Evolutionary conservation across 2,888 invertebrate species (phyloP).

Genomic region (Lordiphosa andalusiaca): DNA sequence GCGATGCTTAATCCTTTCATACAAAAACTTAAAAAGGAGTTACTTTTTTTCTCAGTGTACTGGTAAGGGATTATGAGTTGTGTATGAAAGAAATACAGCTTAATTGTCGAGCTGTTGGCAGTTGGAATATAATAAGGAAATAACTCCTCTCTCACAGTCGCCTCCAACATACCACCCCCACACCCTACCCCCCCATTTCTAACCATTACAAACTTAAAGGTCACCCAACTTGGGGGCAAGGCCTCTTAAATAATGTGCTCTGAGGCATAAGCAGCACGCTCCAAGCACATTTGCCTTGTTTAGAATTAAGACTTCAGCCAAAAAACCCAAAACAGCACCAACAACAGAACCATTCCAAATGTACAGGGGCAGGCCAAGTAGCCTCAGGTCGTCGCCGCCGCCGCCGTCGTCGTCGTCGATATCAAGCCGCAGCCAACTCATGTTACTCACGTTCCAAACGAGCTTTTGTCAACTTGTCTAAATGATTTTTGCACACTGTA

Average conservation of each 20-base stretch:
- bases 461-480: conserved; percentile 79
- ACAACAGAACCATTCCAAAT: conserved; percentile 40
- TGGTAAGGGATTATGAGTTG: no score
- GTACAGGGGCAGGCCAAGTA: conserved; percentile 27
- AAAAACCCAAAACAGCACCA: conserved; percentile 36
- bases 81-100: no score
- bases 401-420: neutral
- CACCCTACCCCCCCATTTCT: neutral
- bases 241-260: conserved; percentile 47
- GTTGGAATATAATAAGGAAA: no score
- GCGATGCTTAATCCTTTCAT: no score
- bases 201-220: conserved; percentile 45
- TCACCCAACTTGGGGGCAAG: conserved; percentile 59
- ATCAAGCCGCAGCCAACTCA: conserved; percentile 64
- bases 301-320: conserved; percentile 70
- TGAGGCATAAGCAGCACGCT: conserved; percentile 62
- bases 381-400: conserved; percentile 22
- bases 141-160: neutral
- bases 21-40: no score
- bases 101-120: no score
- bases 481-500: conserved; percentile 79
- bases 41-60: no score
- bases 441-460: conserved; percentile 79
- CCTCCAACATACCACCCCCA: no score
- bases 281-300: conserved; percentile 71